Base-by-base conservation (phyloP, 2,113 vertebrate species). In the Lonchura striata region DNA sequence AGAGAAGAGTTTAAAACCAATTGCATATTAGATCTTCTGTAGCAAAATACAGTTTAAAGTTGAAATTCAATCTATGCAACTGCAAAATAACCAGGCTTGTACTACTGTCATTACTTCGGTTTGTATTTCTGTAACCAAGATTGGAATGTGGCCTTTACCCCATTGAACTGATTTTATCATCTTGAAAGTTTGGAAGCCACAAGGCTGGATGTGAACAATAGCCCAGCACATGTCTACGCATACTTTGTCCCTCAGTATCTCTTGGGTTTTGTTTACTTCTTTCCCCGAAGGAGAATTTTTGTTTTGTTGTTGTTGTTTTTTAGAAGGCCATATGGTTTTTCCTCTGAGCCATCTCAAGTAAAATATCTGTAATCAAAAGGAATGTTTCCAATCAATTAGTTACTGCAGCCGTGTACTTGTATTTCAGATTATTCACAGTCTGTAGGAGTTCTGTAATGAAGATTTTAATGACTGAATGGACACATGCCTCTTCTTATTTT, bases 361-460 rank as follows among this genome's bases (percentile, higher is more conserved):
- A 94, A 82, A 88, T 88, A 44, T 92, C 59, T 91, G 20, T 90
- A 97, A 96, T 96, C 77, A 88, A 76, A 72, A 95, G 39, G 65
- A 96, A 96, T 93, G 76, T 96, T 97, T 96, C 89, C 79, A 96
- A 85, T 96, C 79, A 94, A 78, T 96, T 91, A 94, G 84, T 95
- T 95, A 72, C 87, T 94, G 72, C 57, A 94, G 74, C 75, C 57
- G 2, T 93, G 81, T 90, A 50, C 81, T 95, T 63, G 69, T 88
- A 91, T 96, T 97, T 97, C 82, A 96, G 56, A 97, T 97, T 97
- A 95, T 97, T 97, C 85, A 71, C 92, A 95, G 87, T 88, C 30
- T 33, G n/a, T 82, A 94, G 96, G 93, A 95, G 90, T 90, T 95
- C 54, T 89, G 83, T 96, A 95, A 88, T 82, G 90, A 95, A 83